Evolutionary conservation across 2,797 vertebrate species (phyloP).

Genomic region (Gallinago solitaria): DNA sequence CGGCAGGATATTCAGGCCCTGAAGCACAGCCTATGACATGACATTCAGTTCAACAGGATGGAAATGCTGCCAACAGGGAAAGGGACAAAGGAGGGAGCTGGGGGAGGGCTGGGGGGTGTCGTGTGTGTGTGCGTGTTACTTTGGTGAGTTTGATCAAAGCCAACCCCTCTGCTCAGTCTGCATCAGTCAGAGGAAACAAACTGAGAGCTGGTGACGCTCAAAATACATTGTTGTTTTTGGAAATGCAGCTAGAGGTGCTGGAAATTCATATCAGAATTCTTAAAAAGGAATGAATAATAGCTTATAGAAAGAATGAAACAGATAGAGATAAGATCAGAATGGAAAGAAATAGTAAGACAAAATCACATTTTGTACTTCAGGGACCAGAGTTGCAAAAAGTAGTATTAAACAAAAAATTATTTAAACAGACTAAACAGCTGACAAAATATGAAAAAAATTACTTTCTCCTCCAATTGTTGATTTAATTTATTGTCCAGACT

Average conservation of each 20-base stretch:
- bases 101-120: too few species aligned
- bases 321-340: neutral
- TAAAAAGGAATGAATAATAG: neutral
- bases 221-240: neutral
- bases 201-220: neutral
- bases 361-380: neutral
- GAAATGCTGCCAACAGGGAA: neutral
- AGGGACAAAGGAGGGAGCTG: neutral
- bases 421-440: neutral
- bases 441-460: neutral
- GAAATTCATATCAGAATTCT: neutral
- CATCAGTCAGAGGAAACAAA: neutral
- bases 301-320: neutral
- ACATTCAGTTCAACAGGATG: neutral
- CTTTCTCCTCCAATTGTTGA: neutral
- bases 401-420: neutral
- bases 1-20: neutral
- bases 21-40: neutral
- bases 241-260: neutral
- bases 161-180: neutral
- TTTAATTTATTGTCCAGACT: neutral
- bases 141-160: neutral
- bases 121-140: neutral
- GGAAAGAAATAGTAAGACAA: neutral
- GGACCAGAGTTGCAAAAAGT: neutral